Evolutionary conservation across 2,888 invertebrate species (phyloP), one percentile per base, ranked within the genome.

Genomic region (Ophion costatus): DNA sequence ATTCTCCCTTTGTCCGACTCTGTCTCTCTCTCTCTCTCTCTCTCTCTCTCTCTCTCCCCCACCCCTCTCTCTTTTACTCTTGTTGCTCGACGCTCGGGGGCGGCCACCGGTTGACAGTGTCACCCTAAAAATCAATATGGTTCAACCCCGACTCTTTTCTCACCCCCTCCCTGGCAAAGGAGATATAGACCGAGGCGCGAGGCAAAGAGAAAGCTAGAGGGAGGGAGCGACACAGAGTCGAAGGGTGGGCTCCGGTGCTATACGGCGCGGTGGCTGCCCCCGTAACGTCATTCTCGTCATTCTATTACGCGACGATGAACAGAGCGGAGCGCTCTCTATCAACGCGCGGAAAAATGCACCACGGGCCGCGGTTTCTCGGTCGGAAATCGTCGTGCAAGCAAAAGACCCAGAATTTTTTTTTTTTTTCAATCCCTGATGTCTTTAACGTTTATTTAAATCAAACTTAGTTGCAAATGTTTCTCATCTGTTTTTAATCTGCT

Each of bases 121-220:
- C 95, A 95, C 95, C 95, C 95, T 95, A 95, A 95, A 95, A 95
- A 95, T 95, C 95, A 95, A 95, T 95, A 95, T 95, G 95, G 94
- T 94, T 94, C 94, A 93, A 94, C 94, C 94, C 94, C 94, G 93
- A 93, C 91, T 90, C 91, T 91, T 90, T 90, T 93, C 93, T 93
- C 94, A 92, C 92, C 92, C 93, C 90, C 69, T 82, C 77, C 86
- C 90, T 45, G 64, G 22, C 17, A 22, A n/a, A 93, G 92, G 61
- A 38, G 45, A 76, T 59, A 45, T 24, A 57, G 38, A 69, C n/a
- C 51, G 29, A 71, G 64, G 9, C 57, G n/a, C 57, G n/a, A 20
- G 20, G 20, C n/a, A 20, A 9, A 0, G 57, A n/a, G 20, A n/a
- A 57, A 14, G 20, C 10, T 14, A 11, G 14, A 45, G 56, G 10